A percentile compares a stretch with the other conserved stretches of the same genome.
These are phyloP conservation scores for Chelon auratus DNA, from an alignment of 2,797 vertebrate species.

Conservation along the genomic window DNA sequence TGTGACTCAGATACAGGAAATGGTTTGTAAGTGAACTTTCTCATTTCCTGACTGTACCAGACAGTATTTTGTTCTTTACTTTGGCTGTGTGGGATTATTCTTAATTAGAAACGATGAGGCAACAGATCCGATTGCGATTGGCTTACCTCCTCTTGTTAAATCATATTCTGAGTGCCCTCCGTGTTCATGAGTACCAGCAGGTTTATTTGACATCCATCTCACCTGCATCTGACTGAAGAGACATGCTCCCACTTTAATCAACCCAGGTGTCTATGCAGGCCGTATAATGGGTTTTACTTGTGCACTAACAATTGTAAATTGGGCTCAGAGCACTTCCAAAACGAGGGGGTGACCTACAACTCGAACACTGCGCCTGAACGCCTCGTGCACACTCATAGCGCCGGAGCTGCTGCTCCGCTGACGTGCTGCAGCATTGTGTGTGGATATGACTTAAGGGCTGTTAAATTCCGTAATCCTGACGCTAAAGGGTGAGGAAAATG, in stretches of 20 bases:
- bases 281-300: neutral
- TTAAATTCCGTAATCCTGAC: conserved; percentile 14
- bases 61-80: too few relatives aligned
- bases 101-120: too few relatives aligned
- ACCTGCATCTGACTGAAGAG: neutral
- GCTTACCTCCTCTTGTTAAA: too few relatives aligned
- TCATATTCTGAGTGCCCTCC: too few relatives aligned
- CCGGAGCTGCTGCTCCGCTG: neutral
- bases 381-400: neutral
- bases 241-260: neutral
- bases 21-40: too few relatives aligned
- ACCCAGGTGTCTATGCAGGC: neutral
- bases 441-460: neutral
- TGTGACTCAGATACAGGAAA: too few relatives aligned
- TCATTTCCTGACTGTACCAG: too few relatives aligned
- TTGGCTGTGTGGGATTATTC: too few relatives aligned
- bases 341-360: neutral
- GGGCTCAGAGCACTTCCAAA: neutral
- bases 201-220: neutral
- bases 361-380: too few relatives aligned
- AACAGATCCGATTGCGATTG: too few relatives aligned
- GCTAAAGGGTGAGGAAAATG: conserved; percentile 5
- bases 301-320: conserved; percentile 3
- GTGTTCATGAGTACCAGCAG: too few relatives aligned
- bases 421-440: neutral